Evolutionary conservation across 2,797 vertebrate genomes (phyloP), one percentile per base, ranked within the genome.

Genomic region (Hypotaenidia philippensis): DNA sequence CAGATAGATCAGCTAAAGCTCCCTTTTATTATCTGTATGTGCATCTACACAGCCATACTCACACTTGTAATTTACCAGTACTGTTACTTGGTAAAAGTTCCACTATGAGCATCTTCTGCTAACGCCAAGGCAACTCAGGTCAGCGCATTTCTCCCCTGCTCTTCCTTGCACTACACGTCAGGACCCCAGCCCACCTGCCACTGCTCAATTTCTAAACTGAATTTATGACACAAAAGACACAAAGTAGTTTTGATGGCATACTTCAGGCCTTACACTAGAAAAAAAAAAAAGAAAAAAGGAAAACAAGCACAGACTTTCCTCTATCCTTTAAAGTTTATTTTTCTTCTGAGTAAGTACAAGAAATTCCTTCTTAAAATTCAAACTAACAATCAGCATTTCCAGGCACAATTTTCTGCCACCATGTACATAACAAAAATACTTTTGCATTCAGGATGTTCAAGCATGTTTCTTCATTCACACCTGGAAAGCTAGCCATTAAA

Each of bases 351-450:
- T 27, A 76, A 83, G 18, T 85, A 91, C 63, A 92, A 77, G 2
- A 76, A 94, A 80, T 7, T 17, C 11, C 17, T 86, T 59, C 69
- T 81, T 72, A 82, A 93, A 85, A 85, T 72, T 72, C 78, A 83
- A 88, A 83, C 38, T 53, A 45, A 78, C 80, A 93, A 71, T 65
- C 69, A 71, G 77, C 49, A 86, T 91, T 94, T 93, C 56, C 77
- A 95, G 72, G 85, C 68, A 87, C 45, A 56, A 75, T 84, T 91
- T 59, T 65, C 47, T 72, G 45, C 47, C 1, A 11, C 38, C 63
- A 74, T 1, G 2, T 5, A 50, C 12, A 31, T 19, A 89, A 76
- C 59, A 92, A 79, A 94, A 83, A 47, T 64, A 59, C 9, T 69
- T 76, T 81, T 77, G 76, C 41, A 34, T 60, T 68, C 91, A 45